A percentile compares a stretch with the other conserved stretches of the same genome.
Evolutionary conservation across 2,113 vertebrate genomes (phyloP).

Genomic region (Pogona vitticeps): DNA sequence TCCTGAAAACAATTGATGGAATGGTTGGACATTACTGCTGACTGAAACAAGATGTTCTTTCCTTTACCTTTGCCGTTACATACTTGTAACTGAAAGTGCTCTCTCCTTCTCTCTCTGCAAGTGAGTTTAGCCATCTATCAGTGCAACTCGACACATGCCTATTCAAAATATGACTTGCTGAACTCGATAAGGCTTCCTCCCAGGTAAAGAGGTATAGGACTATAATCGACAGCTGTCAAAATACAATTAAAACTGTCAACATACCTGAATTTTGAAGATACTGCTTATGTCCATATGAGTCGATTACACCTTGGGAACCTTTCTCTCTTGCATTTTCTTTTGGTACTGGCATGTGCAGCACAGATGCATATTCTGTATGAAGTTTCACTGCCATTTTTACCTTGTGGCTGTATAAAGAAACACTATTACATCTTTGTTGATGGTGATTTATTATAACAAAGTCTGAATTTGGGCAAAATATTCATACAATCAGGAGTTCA

Average conservation of each 20-base stretch:
- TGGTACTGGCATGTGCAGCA: slow-evolving; percentile 92
- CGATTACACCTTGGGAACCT: slow-evolving; percentile 62
- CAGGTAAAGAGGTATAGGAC: background rate
- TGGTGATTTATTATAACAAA: background rate
- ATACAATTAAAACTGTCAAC: background rate
- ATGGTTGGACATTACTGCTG: background rate
- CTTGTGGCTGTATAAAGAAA: slow-evolving; percentile 81
- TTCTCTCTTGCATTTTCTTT: slow-evolving; percentile 90
- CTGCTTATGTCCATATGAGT: slow-evolving; percentile 80
- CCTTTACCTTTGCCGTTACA: background rate
- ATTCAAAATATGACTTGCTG: background rate
- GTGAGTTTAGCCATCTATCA: background rate
- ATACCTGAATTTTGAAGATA: slow-evolving; percentile 84
- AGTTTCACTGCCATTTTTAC: slow-evolving; percentile 92
- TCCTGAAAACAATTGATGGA: background rate
- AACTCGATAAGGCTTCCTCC: background rate
- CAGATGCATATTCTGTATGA: slow-evolving; percentile 86
- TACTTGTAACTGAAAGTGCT: too few relatives aligned
- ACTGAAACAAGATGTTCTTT: background rate
- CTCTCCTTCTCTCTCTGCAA: background rate
- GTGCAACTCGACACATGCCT: background rate
- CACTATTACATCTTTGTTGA: background rate
- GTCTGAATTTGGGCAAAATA: background rate
- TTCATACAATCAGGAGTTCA: background rate
- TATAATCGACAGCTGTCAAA: background rate